Evolutionary conservation across 2,888 invertebrate species (phyloP).

Genomic region (Tipula vernalis): DNA sequence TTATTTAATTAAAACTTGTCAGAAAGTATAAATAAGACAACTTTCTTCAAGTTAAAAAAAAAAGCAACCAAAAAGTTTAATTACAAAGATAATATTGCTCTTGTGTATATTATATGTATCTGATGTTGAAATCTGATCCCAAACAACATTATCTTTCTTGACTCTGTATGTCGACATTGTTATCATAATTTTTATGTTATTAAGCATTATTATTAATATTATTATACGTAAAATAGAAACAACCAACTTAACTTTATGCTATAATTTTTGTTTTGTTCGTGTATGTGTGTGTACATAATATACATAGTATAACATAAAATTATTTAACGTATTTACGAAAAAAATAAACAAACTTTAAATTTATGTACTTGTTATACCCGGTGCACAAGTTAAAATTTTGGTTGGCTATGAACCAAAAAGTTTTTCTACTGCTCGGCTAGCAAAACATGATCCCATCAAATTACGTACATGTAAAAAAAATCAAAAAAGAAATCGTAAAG

Average conservation of each 20-base stretch:
- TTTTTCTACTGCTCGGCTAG: not conserved
- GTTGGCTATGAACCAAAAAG: not conserved
- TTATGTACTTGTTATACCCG: not conserved
- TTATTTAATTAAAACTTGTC: not conserved
- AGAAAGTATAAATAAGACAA: not conserved
- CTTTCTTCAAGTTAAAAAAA: not conserved
- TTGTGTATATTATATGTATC: not conserved
- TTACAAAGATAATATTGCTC: not conserved
- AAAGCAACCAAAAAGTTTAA: not conserved
- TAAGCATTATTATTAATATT: not conserved
- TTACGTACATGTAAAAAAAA: not conserved
- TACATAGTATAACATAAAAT: not conserved
- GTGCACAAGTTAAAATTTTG: not conserved
- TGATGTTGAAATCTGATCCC: not conserved
- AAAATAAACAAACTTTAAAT: not conserved
- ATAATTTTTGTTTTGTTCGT: not conserved
- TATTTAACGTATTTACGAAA: not conserved
- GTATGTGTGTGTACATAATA: not conserved
- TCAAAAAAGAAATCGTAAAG: too few relatives aligned
- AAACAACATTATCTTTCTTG: not conserved
- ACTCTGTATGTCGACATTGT: not conserved
- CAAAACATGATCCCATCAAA: not conserved
- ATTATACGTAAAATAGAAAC: not conserved
- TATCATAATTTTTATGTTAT: not conserved
- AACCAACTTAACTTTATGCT: not conserved